Evolutionary conservation across 2,888 invertebrate genomes (phyloP).

Genomic region (Drosophila lutescens): DNA sequence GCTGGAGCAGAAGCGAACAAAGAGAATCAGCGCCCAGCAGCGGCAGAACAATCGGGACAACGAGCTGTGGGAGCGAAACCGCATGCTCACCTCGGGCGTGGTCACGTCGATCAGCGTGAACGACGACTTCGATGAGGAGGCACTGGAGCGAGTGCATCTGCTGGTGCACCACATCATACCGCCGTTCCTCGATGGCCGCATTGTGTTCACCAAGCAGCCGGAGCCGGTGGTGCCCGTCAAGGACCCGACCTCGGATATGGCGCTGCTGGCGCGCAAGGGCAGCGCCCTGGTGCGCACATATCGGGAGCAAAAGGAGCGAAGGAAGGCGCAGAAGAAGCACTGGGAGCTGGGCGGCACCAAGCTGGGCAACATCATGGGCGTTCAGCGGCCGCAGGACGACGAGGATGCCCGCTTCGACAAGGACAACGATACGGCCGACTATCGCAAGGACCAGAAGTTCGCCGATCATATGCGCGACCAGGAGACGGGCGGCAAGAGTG

Average conservation of each 20-base stretch:
- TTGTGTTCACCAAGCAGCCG: conserved; percentile 99
- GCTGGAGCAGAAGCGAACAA: conserved; percentile 94
- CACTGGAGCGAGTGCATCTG: conserved; percentile 96
- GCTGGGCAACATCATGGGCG: conserved; percentile 96
- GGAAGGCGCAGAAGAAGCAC: conserved; percentile 98
- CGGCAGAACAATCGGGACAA: conserved; percentile 99
- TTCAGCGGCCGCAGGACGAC: conserved; percentile 92
- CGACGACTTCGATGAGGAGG: conserved; percentile 98
- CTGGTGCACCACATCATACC: conserved; percentile 99
- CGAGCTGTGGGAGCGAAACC: conserved; percentile 99
- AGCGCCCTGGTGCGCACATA: conserved; percentile 94
- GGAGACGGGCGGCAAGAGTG: conserved; percentile 87
- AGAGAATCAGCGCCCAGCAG: conserved; percentile 97
- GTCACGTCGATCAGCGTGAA: conserved; percentile 94
- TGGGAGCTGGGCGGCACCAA: conserved; percentile 99
- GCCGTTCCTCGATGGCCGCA: conserved; percentile 98
- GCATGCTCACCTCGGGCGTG: conserved; percentile 97
- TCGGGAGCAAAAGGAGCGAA: conserved; percentile 98
- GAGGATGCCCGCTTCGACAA: conserved; percentile 88
- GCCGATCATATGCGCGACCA: conserved; percentile 95
- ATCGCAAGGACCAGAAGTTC: conserved; percentile 97
- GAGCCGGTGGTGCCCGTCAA: conserved; percentile 98
- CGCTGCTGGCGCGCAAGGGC: conserved; percentile 96
- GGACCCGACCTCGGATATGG: conserved; percentile 99
- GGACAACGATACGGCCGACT: conserved; percentile 91